Evolutionary conservation across 1,140 invertebrate species (phyloP), one percentile per base, ranked within the genome.

Genomic region (Drosophila sp.): DNA sequence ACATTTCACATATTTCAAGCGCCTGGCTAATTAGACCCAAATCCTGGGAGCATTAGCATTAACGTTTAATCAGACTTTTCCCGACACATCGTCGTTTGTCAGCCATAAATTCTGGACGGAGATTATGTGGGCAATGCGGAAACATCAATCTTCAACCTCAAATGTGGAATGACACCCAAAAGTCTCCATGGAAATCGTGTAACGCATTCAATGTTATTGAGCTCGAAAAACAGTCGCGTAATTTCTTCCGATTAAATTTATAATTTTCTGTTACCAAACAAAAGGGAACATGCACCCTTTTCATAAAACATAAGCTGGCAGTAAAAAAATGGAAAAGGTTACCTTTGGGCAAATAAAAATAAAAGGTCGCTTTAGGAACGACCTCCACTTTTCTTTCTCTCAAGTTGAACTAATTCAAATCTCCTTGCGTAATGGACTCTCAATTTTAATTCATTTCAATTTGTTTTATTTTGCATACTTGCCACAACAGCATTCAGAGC

Each of bases 21-120:
- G 53, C 13, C 40, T 34, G 51, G 62, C 74, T 84, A 82, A 82
- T 82, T 82, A 83, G 71, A 18, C 57, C 46, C 64, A 61, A 75
- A 51, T 69, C 54, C 56, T 38, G 38, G 43, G 8, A 46, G 53
- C 71, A 58, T 66, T 48, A 43, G 57, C 66, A 80, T 80, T 74
- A 74, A 36, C 56, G 40, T 18, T 46, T 65, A 54, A 65, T 51
- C 69, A 66, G 62, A 9, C 34, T 57, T 48, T 43, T 16, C 34
- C 34, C 34, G n/a, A 7, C 2, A 4, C n/a, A 1, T 25, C 25
- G 38, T 16, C 41, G 61, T 78, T 78, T 71, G 79, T 66, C 46
- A 53, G 76, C 76, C 76, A 83, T 83, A 83, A 83, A 83, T 84
- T 67, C 63, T 40, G 34, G 34, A 43, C 45, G 50, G 62, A 65